Evolutionary conservation across 2,113 vertebrate genomes (phyloP), one percentile per base, ranked within the genome.

Genomic region (Zingel zingel): DNA sequence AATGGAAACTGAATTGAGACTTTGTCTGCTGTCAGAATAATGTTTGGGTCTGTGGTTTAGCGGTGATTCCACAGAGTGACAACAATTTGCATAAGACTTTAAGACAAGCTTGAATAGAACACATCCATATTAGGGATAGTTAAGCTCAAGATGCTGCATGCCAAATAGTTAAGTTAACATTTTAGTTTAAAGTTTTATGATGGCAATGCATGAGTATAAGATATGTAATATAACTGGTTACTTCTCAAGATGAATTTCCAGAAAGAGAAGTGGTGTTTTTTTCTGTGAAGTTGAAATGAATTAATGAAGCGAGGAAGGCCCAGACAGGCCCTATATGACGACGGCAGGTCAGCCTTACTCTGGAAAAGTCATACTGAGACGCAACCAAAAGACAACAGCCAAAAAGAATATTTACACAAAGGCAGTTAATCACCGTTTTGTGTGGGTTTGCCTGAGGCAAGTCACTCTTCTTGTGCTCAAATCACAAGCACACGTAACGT

Each of bases 341-440:
- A 69, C 81, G 75, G 89, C 88, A 93, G 93, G 92, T 90, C 91
- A 73, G 86, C 86, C 90, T 91, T 88, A 25, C 94, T 95, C 95
- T 96, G 95, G 94, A 95, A 95, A 96, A 96, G 90, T 89, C 93
- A 96, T 95, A 95, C 73, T 13, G 61, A 84, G 86, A 79, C 79
- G 91, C 86, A 88, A 79, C 64, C 77, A 85, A 78, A 90, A 93
- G 87, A 77, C 87, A 58, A 83, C 91, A 94, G 96, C 96, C 96
- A 96, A 96, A 92, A 93, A 86, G 96, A 97, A 97, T 96, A 96
- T 97, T 97, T 96, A 94, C 87, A 94, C 91, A 94, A 95, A 93
- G 95, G 93, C 83, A 79, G 92, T 96, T 94, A 97, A 94, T 96
- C 95, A 95, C 84, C 75, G 75, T 94, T 80, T 90, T 95, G 89